Evolutionary conservation across 2,797 vertebrate species (phyloP).

Genomic region (Ambastaia sidthimunki): DNA sequence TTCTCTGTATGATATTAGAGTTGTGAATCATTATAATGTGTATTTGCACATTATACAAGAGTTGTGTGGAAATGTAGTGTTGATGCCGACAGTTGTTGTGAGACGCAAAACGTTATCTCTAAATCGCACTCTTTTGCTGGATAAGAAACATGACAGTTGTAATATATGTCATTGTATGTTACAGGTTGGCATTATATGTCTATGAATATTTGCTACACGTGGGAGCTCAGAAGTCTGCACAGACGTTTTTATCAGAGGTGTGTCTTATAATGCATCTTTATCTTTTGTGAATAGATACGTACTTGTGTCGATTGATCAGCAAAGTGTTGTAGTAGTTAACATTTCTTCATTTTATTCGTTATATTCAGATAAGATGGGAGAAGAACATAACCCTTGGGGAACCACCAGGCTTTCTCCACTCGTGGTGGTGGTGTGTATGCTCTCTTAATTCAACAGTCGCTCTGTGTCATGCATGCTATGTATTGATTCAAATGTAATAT

Average conservation of each 20-base stretch:
- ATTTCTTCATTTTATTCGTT: not conserved
- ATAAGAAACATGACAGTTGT: not conserved
- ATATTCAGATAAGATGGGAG: constrained; percentile 86
- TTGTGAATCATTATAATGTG: not conserved
- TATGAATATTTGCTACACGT: constrained; percentile 91
- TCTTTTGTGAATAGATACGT: not conserved
- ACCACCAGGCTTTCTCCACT: constrained; percentile 86
- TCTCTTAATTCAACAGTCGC: not conserved
- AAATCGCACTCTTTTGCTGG: not conserved
- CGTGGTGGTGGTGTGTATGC: constrained; percentile 87
- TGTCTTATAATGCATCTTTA: constrained; percentile 47
- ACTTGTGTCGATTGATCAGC: constrained; percentile 6
- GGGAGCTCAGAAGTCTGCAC: constrained; percentile 90
- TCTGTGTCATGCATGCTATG: not conserved
- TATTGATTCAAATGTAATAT: not conserved
- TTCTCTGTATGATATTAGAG: not conserved
- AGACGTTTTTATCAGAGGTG: constrained; percentile 91
- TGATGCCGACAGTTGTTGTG: constrained; percentile 1
- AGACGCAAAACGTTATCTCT: not conserved
- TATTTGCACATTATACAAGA: not conserved
- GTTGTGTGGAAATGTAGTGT: not conserved
- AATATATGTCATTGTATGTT: not conserved
- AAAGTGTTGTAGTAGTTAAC: not conserved
- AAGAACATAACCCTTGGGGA: constrained; percentile 88
- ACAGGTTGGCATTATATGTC: constrained; percentile 88